phyloP scores from a whole-genome alignment of 1,140 invertebrate species.

The Lepidurus packardi region DNA sequence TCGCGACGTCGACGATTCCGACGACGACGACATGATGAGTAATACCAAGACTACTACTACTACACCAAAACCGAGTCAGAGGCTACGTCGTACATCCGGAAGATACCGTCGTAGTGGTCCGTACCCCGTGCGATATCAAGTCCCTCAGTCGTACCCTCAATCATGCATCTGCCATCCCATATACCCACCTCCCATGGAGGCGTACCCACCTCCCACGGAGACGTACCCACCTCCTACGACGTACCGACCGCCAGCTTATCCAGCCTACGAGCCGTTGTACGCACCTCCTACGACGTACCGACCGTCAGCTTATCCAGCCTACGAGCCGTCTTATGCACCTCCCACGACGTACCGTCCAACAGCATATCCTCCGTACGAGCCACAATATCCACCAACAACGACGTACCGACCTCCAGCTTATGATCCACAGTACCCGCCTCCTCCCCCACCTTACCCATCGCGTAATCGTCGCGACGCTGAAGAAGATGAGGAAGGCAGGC shows the following conservation, averaged over 20 bases:
- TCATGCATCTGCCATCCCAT: neutral
- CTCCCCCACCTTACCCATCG: neutral
- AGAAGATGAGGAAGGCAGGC: neutral
- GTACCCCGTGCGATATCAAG: neutral
- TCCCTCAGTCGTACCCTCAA: neutral
- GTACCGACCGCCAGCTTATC: neutral
- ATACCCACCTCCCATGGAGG: neutral
- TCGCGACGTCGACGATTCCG: neutral
- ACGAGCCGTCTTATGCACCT: neutral
- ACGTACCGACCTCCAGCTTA: neutral
- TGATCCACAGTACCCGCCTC: neutral
- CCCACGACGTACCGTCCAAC: neutral
- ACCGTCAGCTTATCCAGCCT: neutral
- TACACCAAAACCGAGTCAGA: neutral
- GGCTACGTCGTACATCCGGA: neutral
- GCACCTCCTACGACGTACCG: neutral
- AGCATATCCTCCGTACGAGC: neutral
- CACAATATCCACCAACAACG: constrained; percentile 23
- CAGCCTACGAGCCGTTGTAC: neutral
- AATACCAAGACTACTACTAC: neutral
- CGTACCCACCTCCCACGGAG: neutral
- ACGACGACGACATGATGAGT: neutral
- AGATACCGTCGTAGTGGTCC: neutral
- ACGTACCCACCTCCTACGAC: no score
- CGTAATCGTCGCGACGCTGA: neutral